Evolutionary conservation across 2,797 vertebrate species (phyloP).

Genomic region (Serranus cabrilla): DNA sequence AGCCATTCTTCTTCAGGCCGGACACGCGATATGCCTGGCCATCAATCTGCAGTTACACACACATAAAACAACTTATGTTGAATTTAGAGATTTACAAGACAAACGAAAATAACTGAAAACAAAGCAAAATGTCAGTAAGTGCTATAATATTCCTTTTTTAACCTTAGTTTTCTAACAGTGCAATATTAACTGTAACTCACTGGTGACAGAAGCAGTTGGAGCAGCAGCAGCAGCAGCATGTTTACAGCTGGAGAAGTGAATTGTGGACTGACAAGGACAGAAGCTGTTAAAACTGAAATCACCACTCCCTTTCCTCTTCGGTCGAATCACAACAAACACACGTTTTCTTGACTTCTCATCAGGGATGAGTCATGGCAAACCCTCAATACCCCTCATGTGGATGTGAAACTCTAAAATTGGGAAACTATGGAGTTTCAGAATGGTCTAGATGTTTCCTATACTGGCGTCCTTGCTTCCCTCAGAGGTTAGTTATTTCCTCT

Average conservation of each 20-base stretch:
- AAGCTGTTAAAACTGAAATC: not conserved
- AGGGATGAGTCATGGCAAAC: not conserved
- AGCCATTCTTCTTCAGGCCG: conserved; percentile 24
- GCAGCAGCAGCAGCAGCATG: conserved; percentile 50
- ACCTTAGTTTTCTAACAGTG: not conserved
- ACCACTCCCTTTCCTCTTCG: not conserved
- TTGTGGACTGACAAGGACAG: not conserved
- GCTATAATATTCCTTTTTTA: not conserved
- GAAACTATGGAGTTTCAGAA: not conserved
- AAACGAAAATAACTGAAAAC: too few species aligned
- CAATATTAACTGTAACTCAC: conserved; percentile 48
- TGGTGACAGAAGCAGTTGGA: conserved; percentile 42
- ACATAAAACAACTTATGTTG: not conserved
- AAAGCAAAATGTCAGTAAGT: not conserved
- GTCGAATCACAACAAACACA: not conserved
- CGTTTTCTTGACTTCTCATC: not conserved
- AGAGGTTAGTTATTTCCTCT: not conserved
- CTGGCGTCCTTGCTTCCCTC: not conserved
- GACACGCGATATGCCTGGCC: conserved; percentile 28
- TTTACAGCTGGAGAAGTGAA: conserved; percentile 17
- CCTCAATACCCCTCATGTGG: not conserved
- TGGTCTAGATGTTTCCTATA: not conserved
- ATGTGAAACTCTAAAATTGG: conserved; percentile 27
- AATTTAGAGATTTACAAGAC: not conserved
- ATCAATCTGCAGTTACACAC: conserved; percentile 34